Percentiles rank a stretch among this genome's conserved stretches.
These are phyloP conservation scores for Synanthedon vespiformis DNA, from an alignment of 2,888 invertebrate species.

Conservation along the genomic window DNA sequence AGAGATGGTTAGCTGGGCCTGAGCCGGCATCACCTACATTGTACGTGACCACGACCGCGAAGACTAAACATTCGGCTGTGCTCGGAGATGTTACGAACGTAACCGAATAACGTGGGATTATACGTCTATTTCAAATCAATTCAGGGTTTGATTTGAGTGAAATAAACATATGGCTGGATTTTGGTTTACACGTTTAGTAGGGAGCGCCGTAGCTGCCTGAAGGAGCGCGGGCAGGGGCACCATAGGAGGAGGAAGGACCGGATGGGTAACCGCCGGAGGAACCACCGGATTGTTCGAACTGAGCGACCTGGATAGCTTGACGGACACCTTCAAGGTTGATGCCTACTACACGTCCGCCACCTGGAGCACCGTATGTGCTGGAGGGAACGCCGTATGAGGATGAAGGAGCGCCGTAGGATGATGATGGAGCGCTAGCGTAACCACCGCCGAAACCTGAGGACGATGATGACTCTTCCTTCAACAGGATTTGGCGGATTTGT, in stretches of 20 bases:
- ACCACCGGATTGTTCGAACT: conserved; percentile 77
- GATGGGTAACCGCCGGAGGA: conserved; percentile 51
- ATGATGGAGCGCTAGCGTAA: conserved; percentile 68
- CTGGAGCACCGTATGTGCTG: conserved; percentile 74
- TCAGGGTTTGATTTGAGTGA: background rate
- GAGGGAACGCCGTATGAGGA: conserved; percentile 77
- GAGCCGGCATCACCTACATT: conserved; percentile 59
- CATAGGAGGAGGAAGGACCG: conserved; percentile 71
- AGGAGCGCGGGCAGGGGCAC: conserved; percentile 70
- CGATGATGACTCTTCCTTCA: conserved; percentile 80
- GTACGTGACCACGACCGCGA: conserved; percentile 52
- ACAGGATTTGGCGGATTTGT: conserved; percentile 85
- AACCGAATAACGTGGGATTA: conserved; percentile 42
- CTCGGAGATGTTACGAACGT: conserved; percentile 29
- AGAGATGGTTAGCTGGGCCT: conserved; percentile 24
- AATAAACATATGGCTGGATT: background rate
- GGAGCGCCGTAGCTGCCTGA: conserved; percentile 80
- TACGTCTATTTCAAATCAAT: conserved; percentile 5
- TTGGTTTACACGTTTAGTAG: conserved; percentile 42
- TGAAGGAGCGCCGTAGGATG: conserved; percentile 72
- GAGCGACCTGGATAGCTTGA: conserved; percentile 89
- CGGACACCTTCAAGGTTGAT: conserved; percentile 88
- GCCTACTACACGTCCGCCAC: conserved; percentile 78
- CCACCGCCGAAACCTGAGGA: conserved; percentile 47
- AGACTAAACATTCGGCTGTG: conserved; percentile 45